Evolutionary conservation across 1,140 invertebrate species (phyloP), one percentile per base, ranked within the genome.

Genomic region (Solenopsis invicta): DNA sequence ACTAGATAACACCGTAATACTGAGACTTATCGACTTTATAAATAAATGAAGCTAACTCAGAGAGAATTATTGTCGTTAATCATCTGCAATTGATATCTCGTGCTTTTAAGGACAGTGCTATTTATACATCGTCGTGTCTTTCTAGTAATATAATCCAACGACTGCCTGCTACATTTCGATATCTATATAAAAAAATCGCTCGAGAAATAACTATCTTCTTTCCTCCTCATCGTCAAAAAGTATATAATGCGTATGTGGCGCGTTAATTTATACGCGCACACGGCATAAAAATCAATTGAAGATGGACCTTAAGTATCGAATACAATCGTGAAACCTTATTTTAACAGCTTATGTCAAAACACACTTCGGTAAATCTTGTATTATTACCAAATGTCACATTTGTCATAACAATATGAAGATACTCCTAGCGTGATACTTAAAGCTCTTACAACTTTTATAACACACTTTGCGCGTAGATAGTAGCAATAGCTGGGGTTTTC

Each of bases 361-460:
- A 74, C 61, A 82, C 50, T 56, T 76, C 75, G 64, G 74, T 86
- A n/a, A n/a, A n/a, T n/a, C n/a, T n/a, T n/a, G n/a, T n/a, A n/a
- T n/a, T n/a, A 81, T 72, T 66, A 89, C 84, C 91, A 86, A 82
- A 78, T 76, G 72, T 75, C 54, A 75, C 54, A 75, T 59, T 59
- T 90, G 87, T 90, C 90, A 87, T 85, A 86, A 89, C 81, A 89
- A 62, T 91, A 90, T 88, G 67, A 92, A 89, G 89, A 92, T 93
- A 92, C 71, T 90, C 88, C 92, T 93, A 87, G 89, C 89, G 87
- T 93, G 93, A 93, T 94, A 94, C 84, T 94, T 93, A 95, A 95
- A 95, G 94, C 94, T 95, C 92, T 93, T 94, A 93, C 86, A 91
- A 93, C 81, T 92, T 91, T 94, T 94, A 92, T 85, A 93, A 93